These are phyloP conservation scores for Mungos mungo DNA, from an alignment of 2,113 vertebrate genomes.

Conservation along the genomic window DNA sequence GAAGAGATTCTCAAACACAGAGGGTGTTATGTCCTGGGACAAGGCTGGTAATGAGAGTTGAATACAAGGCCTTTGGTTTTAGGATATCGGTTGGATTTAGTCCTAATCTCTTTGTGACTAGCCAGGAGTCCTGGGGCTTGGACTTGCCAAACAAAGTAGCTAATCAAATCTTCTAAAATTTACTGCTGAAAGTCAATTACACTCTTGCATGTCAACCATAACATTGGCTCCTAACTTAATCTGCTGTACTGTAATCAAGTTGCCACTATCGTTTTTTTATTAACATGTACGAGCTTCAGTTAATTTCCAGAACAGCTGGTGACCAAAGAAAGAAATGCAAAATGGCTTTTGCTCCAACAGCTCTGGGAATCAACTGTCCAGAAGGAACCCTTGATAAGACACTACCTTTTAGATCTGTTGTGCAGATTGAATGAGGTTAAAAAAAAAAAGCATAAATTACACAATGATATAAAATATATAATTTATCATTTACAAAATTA, in stretches of 20 bases:
- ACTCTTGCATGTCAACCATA: neutral
- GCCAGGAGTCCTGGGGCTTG: neutral
- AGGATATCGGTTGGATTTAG: neutral
- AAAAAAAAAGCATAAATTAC: neutral
- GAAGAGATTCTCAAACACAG: neutral
- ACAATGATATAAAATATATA: neutral
- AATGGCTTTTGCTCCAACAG: neutral
- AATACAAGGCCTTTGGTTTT: neutral
- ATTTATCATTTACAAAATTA: neutral
- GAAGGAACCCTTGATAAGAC: no score
- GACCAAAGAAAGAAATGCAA: neutral
- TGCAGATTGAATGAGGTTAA: neutral
- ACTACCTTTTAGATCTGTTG: neutral
- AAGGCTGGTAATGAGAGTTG: neutral
- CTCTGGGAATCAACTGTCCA: neutral
- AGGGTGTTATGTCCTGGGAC: neutral
- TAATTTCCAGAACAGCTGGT: neutral
- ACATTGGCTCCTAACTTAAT: neutral
- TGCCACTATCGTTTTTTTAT: neutral
- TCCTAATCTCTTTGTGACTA: neutral
- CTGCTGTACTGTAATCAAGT: neutral
- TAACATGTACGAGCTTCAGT: neutral
- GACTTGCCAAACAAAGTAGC: neutral
- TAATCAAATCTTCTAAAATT: neutral
- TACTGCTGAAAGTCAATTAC: neutral